Evolutionary conservation across 2,888 invertebrate genomes (phyloP), one percentile per base, ranked within the genome.

Genomic region (Fragum whitleyi): DNA sequence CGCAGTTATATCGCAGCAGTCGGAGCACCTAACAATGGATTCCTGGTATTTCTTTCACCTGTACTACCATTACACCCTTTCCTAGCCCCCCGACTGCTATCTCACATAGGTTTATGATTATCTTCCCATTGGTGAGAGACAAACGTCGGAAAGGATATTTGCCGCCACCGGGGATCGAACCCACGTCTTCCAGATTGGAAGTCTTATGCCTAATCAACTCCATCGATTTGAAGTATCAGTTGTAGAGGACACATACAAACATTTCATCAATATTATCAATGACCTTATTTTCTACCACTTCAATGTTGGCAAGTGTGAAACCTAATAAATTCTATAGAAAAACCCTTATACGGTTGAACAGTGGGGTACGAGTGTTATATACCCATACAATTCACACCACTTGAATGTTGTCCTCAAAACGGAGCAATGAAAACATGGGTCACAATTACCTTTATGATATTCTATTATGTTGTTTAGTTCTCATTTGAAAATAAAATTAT

Each of bases 241-340:
- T 26, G 14, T 57, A 57, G 26, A 57, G 57, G 57, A 23, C 28
- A 51, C 19, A 32, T 61, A 32, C 61, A 61, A 61, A 61, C 32
- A 61, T 32, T 61, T 32, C 32, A 32, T 61, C 61, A 61, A 61
- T 61, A 61, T 61, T 61, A 61, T 61, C 61, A 61, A 61, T 61
- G 61, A 32, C 61, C 32, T 32, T 61, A 32, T 61, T 32, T 26
- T 61, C 29, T 26, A 21, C 61, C 32, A 61, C 61, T 61, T 26
- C 9, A 32, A 19, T 29, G 61, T 61, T 61, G 61, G 26, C 61
- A 61, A 26, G 61, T 47, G 47, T 47, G n/a, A 47, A 47, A 47
- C 47, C 47, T 47, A 19, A 47, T 47, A 14, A 47, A 47, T 9
- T 14, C 7, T 47, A 47, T 47, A 47, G 47, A 47, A 47, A 47